Base-by-base conservation (phyloP, 2,888 invertebrate species). In the Pimpla rufipes region DNA sequence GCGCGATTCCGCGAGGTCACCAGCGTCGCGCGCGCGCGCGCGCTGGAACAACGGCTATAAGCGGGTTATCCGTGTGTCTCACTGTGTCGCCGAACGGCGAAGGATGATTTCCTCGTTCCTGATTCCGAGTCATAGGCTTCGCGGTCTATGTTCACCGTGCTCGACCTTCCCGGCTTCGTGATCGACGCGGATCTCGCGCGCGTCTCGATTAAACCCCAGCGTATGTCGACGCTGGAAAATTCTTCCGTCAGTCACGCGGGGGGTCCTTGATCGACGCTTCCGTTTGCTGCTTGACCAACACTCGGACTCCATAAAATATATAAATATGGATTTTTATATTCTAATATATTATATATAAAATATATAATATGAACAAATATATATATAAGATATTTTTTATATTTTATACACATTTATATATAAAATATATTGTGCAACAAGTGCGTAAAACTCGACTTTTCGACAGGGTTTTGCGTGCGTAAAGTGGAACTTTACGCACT, bases 51-150 rank as follows among this genome's bases (percentile, higher is more conserved):
- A 64, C 64, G 35, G 76, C 80, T 82, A 71, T 83, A 70, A 83
- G 79, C 68, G 70, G 59, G 47, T 47, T 52, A n/a, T 10, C 1
- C 6, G 50, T 45, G 76, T 81, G 82, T 82, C 82, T 76, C 67
- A 66, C 79, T 75, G 76, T 35, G 64, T n/a, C 7, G n/a, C n/a
- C n/a, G n/a, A n/a, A n/a, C n/a, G n/a, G n/a, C 50, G 62, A 78
- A 85, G 73, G 79, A 85, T 80, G 68, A 75, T 88, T 89, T 88
- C 88, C 87, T 87, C 81, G 85, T 89, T 90, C 90, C 89, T 89
- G 86, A 86, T 88, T 87, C 87, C 85, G 67, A 83, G 79, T 79
- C 73, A 45, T 79, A 29, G 29, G 50, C 79, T 67, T 74, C 71
- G 64, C n/a, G 11, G n/a, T 13, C 21, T 23, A n/a, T 47, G 42